phyloP scores from a whole-genome alignment of 2,113 vertebrate genomes.

The Oceanites oceanicus region DNA sequence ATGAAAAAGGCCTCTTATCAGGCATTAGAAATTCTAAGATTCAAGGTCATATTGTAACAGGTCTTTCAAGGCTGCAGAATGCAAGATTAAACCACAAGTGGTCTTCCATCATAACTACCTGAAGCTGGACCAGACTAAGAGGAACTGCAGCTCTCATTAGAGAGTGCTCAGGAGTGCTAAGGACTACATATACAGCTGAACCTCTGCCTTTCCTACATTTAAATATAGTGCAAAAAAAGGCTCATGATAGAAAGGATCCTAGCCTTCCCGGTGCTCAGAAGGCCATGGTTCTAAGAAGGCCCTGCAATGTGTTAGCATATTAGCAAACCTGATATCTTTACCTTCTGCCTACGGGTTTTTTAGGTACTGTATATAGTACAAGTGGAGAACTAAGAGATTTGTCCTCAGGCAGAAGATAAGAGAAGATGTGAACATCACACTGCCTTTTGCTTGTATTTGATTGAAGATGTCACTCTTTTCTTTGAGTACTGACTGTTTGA shows the following conservation, averaged over 20 bases:
- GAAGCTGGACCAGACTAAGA: not conserved
- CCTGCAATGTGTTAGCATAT: not conserved
- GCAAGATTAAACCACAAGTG: not conserved
- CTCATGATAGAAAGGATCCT: not conserved
- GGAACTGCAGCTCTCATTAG: not conserved
- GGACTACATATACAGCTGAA: not conserved
- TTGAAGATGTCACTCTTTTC: not conserved
- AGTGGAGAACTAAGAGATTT: not conserved
- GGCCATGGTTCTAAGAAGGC: not conserved
- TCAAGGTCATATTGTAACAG: not conserved
- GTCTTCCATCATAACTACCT: not conserved
- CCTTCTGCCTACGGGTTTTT: not conserved
- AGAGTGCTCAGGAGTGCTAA: not conserved
- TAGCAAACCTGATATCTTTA: not conserved
- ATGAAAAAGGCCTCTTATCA: not conserved
- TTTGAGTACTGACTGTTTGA: not conserved
- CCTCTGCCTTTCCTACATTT: not conserved
- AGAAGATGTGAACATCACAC: not conserved
- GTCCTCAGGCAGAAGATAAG: not conserved
- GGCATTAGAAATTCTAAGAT: not conserved
- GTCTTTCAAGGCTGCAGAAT: not conserved
- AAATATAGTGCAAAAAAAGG: not conserved
- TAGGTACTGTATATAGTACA: not conserved
- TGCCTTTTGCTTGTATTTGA: not conserved
- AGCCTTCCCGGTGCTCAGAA: not conserved